A percentile compares a stretch with the other conserved stretches of the same genome.
phyloP scores from a whole-genome alignment of 2,888 invertebrate species.

The Trileptium ribeirensis region DNA sequence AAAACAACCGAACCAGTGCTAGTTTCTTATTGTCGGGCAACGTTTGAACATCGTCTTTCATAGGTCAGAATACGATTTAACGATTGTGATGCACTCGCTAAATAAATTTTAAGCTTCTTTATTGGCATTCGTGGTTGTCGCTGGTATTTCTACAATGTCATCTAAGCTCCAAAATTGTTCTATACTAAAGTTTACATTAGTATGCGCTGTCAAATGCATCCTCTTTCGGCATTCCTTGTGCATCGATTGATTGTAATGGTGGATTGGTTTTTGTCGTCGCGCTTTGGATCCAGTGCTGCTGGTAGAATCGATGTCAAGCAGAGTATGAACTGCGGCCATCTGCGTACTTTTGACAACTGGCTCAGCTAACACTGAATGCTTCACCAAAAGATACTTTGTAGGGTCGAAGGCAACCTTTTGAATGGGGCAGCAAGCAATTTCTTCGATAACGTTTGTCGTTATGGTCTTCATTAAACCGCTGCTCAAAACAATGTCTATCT shows the following conservation, averaged over 20 bases:
- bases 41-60: neutral
- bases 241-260: neutral
- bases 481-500: neutral
- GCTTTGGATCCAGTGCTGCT: neutral
- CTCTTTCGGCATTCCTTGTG: neutral
- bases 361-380: slow-evolving; percentile 1
- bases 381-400: neutral
- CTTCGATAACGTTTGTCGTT: neutral
- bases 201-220: neutral
- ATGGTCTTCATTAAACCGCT: neutral
- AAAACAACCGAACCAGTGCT: neutral
- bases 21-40: neutral
- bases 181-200: neutral
- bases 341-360: neutral
- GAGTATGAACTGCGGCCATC: neutral
- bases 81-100: neutral
- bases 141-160: neutral
- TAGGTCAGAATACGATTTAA: neutral
- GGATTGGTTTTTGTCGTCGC: neutral
- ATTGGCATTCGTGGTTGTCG: neutral
- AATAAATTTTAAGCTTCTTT: neutral
- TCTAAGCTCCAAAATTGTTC: neutral
- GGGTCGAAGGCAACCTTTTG: neutral
- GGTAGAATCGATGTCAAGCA: neutral
- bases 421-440: slow-evolving; percentile 2